Evolutionary conservation across 2,113 vertebrate species (phyloP).

Genomic region (Corythoichthys haematopterus): DNA sequence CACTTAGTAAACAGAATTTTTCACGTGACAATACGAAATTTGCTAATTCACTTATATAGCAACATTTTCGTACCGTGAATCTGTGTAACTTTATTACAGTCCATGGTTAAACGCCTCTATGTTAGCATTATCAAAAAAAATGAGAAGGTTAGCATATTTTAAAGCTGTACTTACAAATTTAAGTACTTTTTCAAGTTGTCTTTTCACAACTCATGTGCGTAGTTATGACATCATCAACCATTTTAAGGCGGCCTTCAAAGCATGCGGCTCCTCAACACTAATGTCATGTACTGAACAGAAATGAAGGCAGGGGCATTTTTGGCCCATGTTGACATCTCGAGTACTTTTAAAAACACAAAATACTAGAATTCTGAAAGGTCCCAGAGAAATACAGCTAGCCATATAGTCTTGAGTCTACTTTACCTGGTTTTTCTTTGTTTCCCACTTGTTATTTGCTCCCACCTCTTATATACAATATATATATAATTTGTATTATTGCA

Average conservation of each 20-base stretch:
- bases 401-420: not conserved
- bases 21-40: not conserved
- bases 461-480: not conserved
- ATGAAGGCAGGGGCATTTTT: not conserved
- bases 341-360: slow-evolving; percentile 2
- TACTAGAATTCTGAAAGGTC: not conserved
- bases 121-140: not conserved
- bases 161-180: not conserved
- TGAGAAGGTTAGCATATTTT: not conserved
- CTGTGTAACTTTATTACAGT: too few relatives aligned
- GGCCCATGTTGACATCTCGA: not conserved
- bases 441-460: not conserved
- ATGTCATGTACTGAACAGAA: not conserved
- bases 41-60: not conserved
- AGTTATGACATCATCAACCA: not conserved
- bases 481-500: slow-evolving; percentile 28
- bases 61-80: not conserved
- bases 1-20: too few relatives aligned
- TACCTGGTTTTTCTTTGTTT: not conserved
- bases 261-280: not conserved
- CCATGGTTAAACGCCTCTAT: not conserved
- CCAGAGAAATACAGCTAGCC: not conserved
- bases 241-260: not conserved
- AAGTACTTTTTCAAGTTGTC: not conserved
- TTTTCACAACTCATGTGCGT: not conserved